Conservation (phyloP, 2,113 vertebrate species). For the Connochaetes taurinus region DNA sequence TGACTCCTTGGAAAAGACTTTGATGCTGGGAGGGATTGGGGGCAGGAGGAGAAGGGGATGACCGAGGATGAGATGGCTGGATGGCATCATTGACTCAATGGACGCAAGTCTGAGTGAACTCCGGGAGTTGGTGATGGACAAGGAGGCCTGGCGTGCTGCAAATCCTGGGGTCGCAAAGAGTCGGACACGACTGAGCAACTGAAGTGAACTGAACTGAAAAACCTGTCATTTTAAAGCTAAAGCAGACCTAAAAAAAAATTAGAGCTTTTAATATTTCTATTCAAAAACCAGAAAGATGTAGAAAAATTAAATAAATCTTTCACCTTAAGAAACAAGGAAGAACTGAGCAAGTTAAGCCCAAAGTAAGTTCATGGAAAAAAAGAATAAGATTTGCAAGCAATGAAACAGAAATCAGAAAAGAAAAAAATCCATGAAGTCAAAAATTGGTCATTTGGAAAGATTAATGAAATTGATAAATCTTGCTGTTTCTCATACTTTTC, state of each 20-base stretch:
- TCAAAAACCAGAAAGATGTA: background rate
- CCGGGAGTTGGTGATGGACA: no score
- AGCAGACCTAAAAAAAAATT: background rate
- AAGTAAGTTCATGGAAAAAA: background rate
- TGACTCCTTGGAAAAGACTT: no score
- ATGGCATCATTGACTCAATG: no score
- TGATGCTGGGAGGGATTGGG: no score
- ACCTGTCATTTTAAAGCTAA: background rate
- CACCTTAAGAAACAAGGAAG: background rate
- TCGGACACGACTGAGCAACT: no score
- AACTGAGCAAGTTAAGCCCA: background rate
- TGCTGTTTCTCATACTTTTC: background rate
- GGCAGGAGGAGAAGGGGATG: no score
- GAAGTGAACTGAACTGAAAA: background rate
- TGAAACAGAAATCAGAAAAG: background rate
- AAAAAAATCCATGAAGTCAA: background rate
- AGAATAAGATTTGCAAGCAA: background rate
- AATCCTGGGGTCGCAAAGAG: no score
- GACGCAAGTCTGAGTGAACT: no score
- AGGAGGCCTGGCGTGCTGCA: no score
- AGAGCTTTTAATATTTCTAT: background rate
- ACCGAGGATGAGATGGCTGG: no score
- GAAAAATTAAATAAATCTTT: background rate
- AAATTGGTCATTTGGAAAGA: background rate
- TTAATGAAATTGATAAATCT: background rate